Percentiles rank a stretch among this genome's conserved stretches.
Evolutionary conservation across 2,888 invertebrate species (phyloP).

Genomic region (Hipparchia sbordonii): DNA sequence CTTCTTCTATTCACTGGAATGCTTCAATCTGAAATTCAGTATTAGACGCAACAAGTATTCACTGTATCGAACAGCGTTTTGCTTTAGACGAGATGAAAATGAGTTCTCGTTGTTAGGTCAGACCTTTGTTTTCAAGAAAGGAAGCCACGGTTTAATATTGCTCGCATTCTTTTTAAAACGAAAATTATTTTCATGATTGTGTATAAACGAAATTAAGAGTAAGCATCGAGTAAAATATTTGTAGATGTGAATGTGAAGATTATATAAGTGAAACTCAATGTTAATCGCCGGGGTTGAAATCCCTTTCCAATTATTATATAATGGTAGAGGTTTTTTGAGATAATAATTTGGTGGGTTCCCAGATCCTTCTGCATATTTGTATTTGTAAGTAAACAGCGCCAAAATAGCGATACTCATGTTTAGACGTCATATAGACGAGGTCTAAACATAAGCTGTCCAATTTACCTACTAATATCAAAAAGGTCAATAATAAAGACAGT

Average conservation of each 20-base stretch:
- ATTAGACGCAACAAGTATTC: constrained; percentile 33
- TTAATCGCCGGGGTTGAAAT: background rate
- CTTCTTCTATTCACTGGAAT: constrained; percentile 17
- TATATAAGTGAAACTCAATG: no score
- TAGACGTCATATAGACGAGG: background rate
- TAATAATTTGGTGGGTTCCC: no score
- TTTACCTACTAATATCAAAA: no score
- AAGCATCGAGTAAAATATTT: no score
- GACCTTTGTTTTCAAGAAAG: constrained; percentile 26
- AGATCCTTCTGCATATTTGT: no score
- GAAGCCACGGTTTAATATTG: constrained; percentile 24
- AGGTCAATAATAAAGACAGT: no score
- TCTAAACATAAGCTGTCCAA: no score
- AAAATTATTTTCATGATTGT: constrained; percentile 20
- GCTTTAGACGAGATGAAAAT: constrained; percentile 31
- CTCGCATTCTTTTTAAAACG: constrained; percentile 20
- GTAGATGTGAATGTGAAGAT: no score
- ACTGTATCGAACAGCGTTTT: constrained; percentile 29
- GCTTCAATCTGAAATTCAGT: constrained; percentile 21
- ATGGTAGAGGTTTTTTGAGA: no score
- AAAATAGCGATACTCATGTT: background rate
- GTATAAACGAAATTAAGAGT: background rate
- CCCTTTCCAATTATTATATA: no score
- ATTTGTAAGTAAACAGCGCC: no score
- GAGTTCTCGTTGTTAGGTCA: constrained; percentile 25